A percentile compares a stretch with the other conserved stretches of the same genome.
Evolutionary conservation across 2,888 invertebrate genomes (phyloP).

Genomic region (Drosophila aldrichi): DNA sequence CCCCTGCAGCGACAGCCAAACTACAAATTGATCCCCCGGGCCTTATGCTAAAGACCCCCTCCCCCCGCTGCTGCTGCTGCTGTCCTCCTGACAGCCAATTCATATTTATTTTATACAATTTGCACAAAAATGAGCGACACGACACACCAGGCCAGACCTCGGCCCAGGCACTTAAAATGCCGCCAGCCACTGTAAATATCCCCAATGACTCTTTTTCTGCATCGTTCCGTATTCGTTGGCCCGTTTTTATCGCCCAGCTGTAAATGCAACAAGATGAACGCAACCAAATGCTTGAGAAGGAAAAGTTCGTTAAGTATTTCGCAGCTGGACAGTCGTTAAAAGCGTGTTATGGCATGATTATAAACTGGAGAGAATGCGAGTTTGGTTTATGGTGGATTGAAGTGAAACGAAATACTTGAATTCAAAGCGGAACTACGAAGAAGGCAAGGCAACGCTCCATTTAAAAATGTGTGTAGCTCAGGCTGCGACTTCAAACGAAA

Average conservation of each 20-base stretch:
- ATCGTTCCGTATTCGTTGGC: constrained; percentile 4
- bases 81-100: constrained; percentile 33
- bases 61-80: too few species aligned
- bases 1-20: constrained; percentile 14
- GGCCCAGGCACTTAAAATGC: constrained; percentile 25
- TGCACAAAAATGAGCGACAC: constrained; percentile 33
- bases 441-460: too few species aligned
- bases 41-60: constrained; percentile 24
- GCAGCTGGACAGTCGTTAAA: neutral
- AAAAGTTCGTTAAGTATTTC: neutral
- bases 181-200: constrained; percentile 31
- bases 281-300: neutral
- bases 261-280: constrained; percentile 5
- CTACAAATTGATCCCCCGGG: constrained; percentile 45
- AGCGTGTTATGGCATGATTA: neutral
- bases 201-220: constrained; percentile 36
- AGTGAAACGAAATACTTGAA: neutral
- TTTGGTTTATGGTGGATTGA: neutral
- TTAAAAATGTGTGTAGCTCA: too few species aligned
- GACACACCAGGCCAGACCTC: constrained; percentile 5
- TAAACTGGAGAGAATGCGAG: neutral
- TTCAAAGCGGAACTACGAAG: too few species aligned
- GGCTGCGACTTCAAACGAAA: too few species aligned
- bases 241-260: constrained; percentile 16
- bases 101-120: constrained; percentile 57